Percentiles rank a stretch among this genome's conserved stretches.
Evolutionary conservation across 2,113 vertebrate genomes (phyloP).

Genomic region (Hippocampus zosterae): DNA sequence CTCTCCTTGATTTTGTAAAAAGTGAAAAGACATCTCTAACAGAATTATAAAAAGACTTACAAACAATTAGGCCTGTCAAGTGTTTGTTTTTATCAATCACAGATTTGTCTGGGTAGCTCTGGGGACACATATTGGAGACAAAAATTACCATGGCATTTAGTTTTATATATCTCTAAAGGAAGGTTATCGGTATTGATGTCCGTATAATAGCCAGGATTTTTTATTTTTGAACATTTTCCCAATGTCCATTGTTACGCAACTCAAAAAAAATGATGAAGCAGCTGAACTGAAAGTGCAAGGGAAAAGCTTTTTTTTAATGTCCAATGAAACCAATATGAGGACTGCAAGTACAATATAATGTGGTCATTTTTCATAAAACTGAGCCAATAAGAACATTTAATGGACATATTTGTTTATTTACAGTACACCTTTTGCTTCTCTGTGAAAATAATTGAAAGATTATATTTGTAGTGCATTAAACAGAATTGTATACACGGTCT

Average conservation of each 20-base stretch:
- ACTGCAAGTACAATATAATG: neutral
- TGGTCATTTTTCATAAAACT: neutral
- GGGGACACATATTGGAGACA: neutral
- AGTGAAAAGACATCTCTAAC: constrained; percentile 67
- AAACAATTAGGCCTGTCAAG: constrained; percentile 36
- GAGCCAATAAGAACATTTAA: neutral
- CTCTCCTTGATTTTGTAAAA: constrained; percentile 75
- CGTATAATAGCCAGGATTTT: neutral
- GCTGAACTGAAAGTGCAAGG: neutral
- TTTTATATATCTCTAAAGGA: neutral
- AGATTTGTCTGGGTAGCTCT: constrained; percentile 5
- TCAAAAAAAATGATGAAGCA: neutral
- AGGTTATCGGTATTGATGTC: neutral
- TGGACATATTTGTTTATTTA: neutral
- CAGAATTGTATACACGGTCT: too few species aligned
- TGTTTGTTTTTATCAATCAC: constrained; percentile 32
- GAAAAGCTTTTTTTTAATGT: neutral
- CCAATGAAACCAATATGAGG: neutral
- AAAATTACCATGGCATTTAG: neutral
- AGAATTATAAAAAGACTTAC: constrained; percentile 74
- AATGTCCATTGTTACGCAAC: neutral
- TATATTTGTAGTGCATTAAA: too few species aligned
- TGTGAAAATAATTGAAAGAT: too few species aligned
- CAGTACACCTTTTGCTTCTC: neutral
- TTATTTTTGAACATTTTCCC: neutral